Conservation (phyloP, 1,140 invertebrate genomes). For the Zaprionus kolodkinae region DNA sequence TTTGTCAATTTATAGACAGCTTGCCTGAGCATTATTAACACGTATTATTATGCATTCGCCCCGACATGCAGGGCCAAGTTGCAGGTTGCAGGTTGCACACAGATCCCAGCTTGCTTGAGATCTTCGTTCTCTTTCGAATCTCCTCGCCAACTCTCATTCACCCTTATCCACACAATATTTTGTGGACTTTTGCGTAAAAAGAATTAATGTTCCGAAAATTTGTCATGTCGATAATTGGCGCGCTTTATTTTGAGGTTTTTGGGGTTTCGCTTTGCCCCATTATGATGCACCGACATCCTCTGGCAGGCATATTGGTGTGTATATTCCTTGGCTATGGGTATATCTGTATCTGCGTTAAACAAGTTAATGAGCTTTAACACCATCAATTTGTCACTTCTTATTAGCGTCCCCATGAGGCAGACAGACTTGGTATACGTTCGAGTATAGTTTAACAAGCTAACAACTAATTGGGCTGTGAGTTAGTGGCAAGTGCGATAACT, state of each 20-base stretch:
- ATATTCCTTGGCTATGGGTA: conserved; percentile 8
- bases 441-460: conserved; percentile 19
- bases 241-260: conserved; percentile 78
- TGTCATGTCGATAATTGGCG: conserved; percentile 83
- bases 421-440: background rate
- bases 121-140: background rate
- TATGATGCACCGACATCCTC: conserved; percentile 4
- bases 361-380: conserved; percentile 84
- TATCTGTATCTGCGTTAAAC: conserved; percentile 60
- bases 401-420: conserved; percentile 70
- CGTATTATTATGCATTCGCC: conserved; percentile 77
- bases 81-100: conserved; percentile 25
- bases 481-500: conserved; percentile 25
- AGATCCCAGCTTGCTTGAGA: conserved; percentile 17
- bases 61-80: conserved; percentile 14
- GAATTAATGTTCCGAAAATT: conserved; percentile 69
- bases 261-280: conserved; percentile 30
- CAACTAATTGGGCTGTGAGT: conserved; percentile 30
- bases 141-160: background rate
- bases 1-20: conserved; percentile 84
- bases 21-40: conserved; percentile 83
- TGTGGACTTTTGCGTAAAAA: conserved; percentile 39
- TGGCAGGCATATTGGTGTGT: background rate
- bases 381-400: conserved; percentile 84
- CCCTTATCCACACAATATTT: conserved; percentile 26